Evolutionary conservation across 2,113 vertebrate genomes (phyloP).

Genomic region (Microtus richardsoni): DNA sequence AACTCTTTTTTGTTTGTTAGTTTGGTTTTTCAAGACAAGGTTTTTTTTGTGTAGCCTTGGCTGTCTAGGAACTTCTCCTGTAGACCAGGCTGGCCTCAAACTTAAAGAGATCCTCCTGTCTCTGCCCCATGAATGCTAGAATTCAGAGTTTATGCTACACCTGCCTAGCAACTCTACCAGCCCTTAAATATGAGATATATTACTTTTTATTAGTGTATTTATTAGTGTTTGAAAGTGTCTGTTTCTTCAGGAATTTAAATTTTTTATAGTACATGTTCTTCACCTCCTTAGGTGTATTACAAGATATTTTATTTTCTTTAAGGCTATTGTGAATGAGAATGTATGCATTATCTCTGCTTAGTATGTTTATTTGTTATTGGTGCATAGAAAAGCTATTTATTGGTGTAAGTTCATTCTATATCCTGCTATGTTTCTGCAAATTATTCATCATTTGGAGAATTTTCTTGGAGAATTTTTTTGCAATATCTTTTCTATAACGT

Average conservation of each 20-base stretch:
- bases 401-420: background rate
- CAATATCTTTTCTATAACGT: background rate
- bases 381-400: background rate
- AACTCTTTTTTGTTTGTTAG: background rate
- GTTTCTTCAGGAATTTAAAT: background rate
- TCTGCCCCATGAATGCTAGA: no score
- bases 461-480: background rate
- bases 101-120: no score
- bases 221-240: background rate
- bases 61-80: no score
- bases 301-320: background rate
- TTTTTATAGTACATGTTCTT: background rate
- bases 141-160: no score
- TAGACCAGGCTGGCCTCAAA: no score
- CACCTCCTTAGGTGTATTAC: background rate
- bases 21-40: background rate
- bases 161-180: background rate
- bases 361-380: background rate
- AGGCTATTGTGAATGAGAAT: fast-evolving
- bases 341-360: background rate
- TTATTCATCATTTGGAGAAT: background rate
- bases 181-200: background rate
- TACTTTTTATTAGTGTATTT: background rate
- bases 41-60: no score
- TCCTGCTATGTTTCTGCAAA: background rate